A percentile compares a stretch with the other conserved stretches of the same genome.
Conservation (phyloP, 1,140 invertebrate species). For the Microplitis mediator region DNA sequence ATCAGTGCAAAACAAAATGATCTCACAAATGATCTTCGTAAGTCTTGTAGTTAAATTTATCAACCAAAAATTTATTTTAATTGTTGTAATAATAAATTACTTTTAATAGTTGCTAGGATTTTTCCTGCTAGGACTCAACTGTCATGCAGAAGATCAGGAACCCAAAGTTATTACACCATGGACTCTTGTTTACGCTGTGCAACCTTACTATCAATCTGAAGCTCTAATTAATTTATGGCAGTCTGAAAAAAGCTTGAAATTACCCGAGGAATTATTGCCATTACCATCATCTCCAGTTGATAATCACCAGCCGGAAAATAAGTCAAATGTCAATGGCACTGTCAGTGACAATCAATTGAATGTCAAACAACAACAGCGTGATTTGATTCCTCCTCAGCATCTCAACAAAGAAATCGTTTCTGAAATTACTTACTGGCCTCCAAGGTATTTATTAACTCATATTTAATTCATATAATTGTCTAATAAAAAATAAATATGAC, state of each 20-base stretch:
- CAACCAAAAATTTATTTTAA: too few relatives aligned
- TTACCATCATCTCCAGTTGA: too few relatives aligned
- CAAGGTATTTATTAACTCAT: conserved; percentile 4
- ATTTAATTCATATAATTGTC: background rate
- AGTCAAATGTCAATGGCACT: too few relatives aligned
- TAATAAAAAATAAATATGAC: background rate
- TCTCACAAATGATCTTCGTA: too few relatives aligned
- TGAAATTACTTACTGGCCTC: conserved; percentile 27
- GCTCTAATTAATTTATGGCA: conserved; percentile 29
- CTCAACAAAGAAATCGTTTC: background rate
- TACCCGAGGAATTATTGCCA: background rate
- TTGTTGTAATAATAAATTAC: too few relatives aligned
- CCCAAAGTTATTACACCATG: conserved; percentile 28
- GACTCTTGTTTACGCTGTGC: conserved; percentile 30
- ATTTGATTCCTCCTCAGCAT: background rate
- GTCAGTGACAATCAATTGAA: too few relatives aligned
- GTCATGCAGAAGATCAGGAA: conserved; percentile 26
- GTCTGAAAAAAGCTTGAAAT: background rate
- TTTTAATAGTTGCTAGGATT: conserved; percentile 15
- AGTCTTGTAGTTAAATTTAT: too few relatives aligned
- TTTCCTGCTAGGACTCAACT: conserved; percentile 2
- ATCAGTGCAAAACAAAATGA: too few relatives aligned
- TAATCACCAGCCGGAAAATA: too few relatives aligned
- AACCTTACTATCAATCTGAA: conserved; percentile 36
- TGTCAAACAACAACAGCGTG: background rate